phyloP scores from a whole-genome alignment of 2,888 invertebrate genomes.

The Acanthosepion lycidas region DNA sequence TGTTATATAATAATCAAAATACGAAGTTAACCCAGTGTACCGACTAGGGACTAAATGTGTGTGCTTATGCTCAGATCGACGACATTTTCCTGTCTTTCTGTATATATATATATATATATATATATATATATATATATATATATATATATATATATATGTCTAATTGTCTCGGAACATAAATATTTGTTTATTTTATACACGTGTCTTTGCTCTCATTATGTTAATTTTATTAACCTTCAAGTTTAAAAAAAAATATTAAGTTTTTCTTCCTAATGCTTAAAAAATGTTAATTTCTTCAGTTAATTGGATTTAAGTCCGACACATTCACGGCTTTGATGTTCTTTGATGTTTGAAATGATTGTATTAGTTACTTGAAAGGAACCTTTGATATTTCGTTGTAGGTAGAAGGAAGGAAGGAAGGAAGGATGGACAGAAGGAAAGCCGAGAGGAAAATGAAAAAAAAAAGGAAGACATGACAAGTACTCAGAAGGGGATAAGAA shows the following conservation, averaged over 20 bases:
- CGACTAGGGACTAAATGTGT: too few relatives aligned
- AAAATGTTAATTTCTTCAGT: neutral
- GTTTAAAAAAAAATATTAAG: neutral
- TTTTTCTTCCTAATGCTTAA: neutral
- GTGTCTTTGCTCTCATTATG: neutral
- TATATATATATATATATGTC: neutral
- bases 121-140: too few relatives aligned
- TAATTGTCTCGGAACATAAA: neutral
- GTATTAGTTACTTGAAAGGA: neutral
- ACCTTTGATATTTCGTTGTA: neutral
- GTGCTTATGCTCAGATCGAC: too few relatives aligned
- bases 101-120: too few relatives aligned
- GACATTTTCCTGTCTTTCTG: too few relatives aligned
- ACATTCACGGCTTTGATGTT: neutral
- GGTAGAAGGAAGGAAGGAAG: neutral
- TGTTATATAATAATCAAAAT: too few relatives aligned
- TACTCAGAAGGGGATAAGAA: too few relatives aligned
- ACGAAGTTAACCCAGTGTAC: too few relatives aligned
- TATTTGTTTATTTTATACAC: constrained; percentile 24
- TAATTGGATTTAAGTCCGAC: constrained; percentile 33
- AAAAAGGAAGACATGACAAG: too few relatives aligned
- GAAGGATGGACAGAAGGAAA: neutral
- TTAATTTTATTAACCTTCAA: constrained; percentile 20
- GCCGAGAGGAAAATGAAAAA: too few relatives aligned
- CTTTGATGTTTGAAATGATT: constrained; percentile 21